These are phyloP conservation scores for Trissolcus japonicus DNA, from an alignment of 2,888 invertebrate species.

Conservation along the genomic window DNA sequence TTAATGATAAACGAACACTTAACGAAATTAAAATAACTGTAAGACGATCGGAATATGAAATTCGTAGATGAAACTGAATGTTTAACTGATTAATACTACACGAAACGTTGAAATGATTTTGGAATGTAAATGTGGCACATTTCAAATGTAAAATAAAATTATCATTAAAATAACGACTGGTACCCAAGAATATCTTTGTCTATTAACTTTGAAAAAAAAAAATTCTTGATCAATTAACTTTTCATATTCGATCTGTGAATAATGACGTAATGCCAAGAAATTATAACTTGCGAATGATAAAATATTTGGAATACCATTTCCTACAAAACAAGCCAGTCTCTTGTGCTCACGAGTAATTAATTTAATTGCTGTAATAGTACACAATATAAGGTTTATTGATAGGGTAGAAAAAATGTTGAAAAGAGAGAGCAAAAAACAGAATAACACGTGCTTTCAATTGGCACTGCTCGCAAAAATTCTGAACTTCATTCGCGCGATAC, in stretches of 20 bases:
- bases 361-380: constrained; percentile 15
- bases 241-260: neutral
- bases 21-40: too few relatives aligned
- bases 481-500: constrained; percentile 34
- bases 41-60: too few relatives aligned
- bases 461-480: constrained; percentile 5
- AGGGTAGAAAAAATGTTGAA: constrained; percentile 5
- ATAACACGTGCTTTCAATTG: constrained; percentile 25
- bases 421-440: neutral
- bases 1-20: too few relatives aligned
- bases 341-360: constrained; percentile 2
- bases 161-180: too few relatives aligned
- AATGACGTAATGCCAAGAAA: constrained; percentile 5
- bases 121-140: too few relatives aligned
- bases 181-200: too few relatives aligned
- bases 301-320: constrained; percentile 12
- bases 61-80: too few relatives aligned
- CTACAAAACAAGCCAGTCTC: constrained; percentile 1
- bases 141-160: too few relatives aligned
- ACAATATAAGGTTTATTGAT: constrained; percentile 11
- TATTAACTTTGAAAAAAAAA: too few relatives aligned
- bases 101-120: too few relatives aligned
- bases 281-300: constrained; percentile 1
- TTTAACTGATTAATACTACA: too few relatives aligned
- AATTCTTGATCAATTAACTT: too few relatives aligned